These are phyloP conservation scores for Halcyon smyrnensis DNA, from an alignment of 2,797 vertebrate species.

Conservation along the genomic window DNA sequence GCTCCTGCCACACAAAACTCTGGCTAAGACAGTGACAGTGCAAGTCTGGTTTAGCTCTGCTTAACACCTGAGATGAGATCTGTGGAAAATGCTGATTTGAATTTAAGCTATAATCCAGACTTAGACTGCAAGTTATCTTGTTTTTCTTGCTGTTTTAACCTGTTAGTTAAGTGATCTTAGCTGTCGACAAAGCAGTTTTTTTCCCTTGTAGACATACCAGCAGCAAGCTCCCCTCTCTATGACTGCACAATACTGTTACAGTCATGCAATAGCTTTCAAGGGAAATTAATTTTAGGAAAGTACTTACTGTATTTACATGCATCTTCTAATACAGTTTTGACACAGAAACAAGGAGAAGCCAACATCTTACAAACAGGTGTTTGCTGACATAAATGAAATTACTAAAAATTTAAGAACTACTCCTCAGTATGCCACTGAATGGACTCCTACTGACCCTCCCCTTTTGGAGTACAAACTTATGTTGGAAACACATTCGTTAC, in stretches of 20 bases:
- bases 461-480: background rate
- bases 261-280: background rate
- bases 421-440: background rate
- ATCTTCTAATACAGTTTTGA: conserved; percentile 9
- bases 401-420: background rate
- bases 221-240: background rate
- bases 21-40: background rate
- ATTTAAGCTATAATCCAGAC: background rate
- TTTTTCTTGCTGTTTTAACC: conserved; percentile 4
- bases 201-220: background rate
- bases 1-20: conserved; percentile 8
- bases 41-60: conserved; percentile 38
- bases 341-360: background rate
- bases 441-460: background rate
- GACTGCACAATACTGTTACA: background rate
- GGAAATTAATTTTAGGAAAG: conserved; percentile 19
- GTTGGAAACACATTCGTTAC: background rate
- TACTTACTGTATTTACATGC: conserved; percentile 5
- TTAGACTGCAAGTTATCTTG: background rate
- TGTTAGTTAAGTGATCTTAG: background rate
- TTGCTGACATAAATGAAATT: background rate
- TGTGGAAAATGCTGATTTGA: background rate
- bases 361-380: background rate
- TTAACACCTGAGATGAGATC: background rate
- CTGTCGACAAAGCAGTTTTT: background rate